Percentiles rank a stretch among this genome's conserved stretches.
These are phyloP conservation scores for Alloplasta piceator DNA, from an alignment of 2,888 invertebrate species.

Conservation along the genomic window DNA sequence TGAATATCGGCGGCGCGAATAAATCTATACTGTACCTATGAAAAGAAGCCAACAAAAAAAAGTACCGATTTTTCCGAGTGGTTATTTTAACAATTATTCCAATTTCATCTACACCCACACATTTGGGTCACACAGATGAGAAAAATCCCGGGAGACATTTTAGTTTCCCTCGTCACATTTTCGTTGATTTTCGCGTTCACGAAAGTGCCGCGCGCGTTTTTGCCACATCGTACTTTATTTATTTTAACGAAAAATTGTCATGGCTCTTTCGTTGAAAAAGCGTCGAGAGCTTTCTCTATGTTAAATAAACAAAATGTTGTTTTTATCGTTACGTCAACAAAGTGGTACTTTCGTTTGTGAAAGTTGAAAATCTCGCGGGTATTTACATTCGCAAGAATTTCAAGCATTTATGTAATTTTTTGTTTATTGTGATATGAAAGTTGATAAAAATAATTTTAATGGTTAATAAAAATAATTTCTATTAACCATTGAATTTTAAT, in stretches of 20 bases:
- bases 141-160: not conserved
- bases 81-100: slow-evolving; percentile 10
- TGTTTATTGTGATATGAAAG: too few species aligned
- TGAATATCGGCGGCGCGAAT: not conserved
- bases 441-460: too few species aligned
- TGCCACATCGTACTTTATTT: not conserved
- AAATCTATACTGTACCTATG: not conserved
- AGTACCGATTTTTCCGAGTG: not conserved
- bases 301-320: too few species aligned
- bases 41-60: not conserved
- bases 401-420: too few species aligned
- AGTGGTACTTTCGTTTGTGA: too few species aligned
- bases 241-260: not conserved
- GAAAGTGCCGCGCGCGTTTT: not conserved
- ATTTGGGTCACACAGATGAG: not conserved
- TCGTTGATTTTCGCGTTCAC: not conserved
- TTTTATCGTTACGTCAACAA: too few species aligned
- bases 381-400: too few species aligned
- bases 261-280: too few species aligned
- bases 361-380: too few species aligned
- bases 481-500: too few species aligned
- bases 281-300: too few species aligned
- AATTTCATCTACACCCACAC: not conserved
- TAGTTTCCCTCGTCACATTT: not conserved
- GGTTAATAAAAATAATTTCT: too few species aligned